These are phyloP conservation scores for Artemia sp. DNA, from an alignment of 2,888 invertebrate genomes.

Conservation along the genomic window DNA sequence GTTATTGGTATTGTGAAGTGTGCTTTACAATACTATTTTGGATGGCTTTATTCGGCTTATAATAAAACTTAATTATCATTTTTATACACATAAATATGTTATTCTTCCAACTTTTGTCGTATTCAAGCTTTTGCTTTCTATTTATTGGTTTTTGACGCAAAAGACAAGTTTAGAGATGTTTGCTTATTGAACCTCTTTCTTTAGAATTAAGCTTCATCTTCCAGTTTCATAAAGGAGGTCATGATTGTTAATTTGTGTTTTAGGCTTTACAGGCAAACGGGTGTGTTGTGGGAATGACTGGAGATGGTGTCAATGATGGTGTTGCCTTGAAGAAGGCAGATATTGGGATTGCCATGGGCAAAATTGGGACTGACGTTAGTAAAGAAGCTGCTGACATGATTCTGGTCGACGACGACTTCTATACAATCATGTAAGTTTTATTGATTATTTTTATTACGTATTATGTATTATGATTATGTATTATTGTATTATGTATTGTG, in stretches of 20 bases:
- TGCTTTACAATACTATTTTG: too few species aligned
- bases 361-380: slow-evolving; percentile 89
- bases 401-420: slow-evolving; percentile 91
- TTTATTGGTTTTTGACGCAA: too few species aligned
- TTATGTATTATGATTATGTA: too few species aligned
- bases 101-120: too few species aligned
- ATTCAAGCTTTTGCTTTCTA: too few species aligned
- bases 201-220: background rate
- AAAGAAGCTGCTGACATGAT: slow-evolving; percentile 99
- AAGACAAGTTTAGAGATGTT: background rate
- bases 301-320: slow-evolving; percentile 98
- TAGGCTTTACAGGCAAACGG: slow-evolving; percentile 73
- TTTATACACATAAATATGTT: too few species aligned
- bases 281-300: slow-evolving; percentile 95
- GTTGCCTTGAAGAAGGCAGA: slow-evolving; percentile 93
- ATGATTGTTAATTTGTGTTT: background rate
- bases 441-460: background rate
- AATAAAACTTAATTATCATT: too few species aligned
- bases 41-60: too few species aligned
- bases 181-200: background rate
- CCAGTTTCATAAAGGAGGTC: background rate
- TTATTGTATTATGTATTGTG: too few species aligned
- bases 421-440: slow-evolving; percentile 72
- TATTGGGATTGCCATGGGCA: slow-evolving; percentile 94
- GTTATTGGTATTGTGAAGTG: too few species aligned